Conservation (phyloP, 2,888 invertebrate species). For the Mesoligia furuncula region DNA sequence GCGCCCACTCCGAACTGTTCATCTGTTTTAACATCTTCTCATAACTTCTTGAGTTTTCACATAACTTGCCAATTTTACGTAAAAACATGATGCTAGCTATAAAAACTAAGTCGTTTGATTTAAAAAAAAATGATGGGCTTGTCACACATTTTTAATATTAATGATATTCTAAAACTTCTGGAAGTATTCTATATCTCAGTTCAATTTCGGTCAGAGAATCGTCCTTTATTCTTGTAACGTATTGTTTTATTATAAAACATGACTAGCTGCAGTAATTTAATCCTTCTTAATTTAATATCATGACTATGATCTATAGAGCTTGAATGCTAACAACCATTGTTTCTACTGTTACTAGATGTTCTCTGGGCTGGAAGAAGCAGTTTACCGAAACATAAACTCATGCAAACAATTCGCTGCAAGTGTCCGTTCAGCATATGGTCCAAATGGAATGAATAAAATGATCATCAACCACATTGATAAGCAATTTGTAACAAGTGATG, state of each 20-base stretch:
- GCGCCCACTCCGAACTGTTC: slow-evolving; percentile 50
- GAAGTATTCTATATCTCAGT: not conserved
- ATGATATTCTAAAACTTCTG: slow-evolving; percentile 15
- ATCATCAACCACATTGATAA: slow-evolving; percentile 99
- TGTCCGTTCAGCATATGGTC: slow-evolving; percentile 98
- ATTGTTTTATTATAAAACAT: not conserved
- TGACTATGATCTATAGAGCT: not conserved
- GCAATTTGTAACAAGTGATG: slow-evolving; percentile 99
- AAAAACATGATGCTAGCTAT: not conserved
- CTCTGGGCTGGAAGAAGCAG: slow-evolving; percentile 99
- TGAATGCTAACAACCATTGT: not conserved
- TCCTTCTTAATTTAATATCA: not conserved
- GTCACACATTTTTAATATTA: not conserved
- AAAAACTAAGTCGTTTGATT: slow-evolving; percentile 35
- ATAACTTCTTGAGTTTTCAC: slow-evolving; percentile 29
- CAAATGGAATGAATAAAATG: slow-evolving; percentile 99
- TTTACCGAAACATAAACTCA: slow-evolving; percentile 98
- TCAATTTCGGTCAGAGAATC: not conserved
- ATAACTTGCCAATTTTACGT: not conserved
- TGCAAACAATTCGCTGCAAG: slow-evolving; percentile 99
- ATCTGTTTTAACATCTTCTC: slow-evolving; percentile 56
- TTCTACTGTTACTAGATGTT: slow-evolving; percentile 89
- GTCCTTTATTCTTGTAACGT: not conserved
- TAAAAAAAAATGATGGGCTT: not conserved
- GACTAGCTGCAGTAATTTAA: not conserved